Evolutionary conservation across 2,888 invertebrate species (phyloP).

Genomic region (Clanis bilineata): DNA sequence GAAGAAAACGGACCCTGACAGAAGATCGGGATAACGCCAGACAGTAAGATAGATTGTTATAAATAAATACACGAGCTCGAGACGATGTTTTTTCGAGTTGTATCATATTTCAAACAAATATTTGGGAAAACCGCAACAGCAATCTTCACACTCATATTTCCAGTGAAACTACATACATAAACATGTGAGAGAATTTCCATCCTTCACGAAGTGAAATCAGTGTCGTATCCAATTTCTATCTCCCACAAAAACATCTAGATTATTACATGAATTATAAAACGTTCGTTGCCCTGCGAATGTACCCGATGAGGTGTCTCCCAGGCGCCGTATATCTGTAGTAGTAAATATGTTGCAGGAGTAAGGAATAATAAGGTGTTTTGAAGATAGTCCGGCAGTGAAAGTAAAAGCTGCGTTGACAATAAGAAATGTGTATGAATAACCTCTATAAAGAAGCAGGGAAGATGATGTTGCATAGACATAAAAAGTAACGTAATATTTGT

Average conservation of each 20-base stretch:
- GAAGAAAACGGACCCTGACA: too few species aligned
- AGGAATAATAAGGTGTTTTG: neutral
- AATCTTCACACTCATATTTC: neutral
- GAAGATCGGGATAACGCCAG: too few species aligned
- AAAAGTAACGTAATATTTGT: too few species aligned
- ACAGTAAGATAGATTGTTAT: too few species aligned
- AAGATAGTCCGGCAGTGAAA: neutral
- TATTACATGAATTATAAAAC: conserved; percentile 20
- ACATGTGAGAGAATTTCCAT: conserved; percentile 5
- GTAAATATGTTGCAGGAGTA: neutral
- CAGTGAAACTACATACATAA: neutral
- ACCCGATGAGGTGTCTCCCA: conserved; percentile 26
- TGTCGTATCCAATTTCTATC: conserved; percentile 18
- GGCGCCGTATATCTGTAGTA: conserved; percentile 17
- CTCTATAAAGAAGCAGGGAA: too few species aligned
- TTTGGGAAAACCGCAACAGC: neutral
- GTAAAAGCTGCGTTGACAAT: too few species aligned
- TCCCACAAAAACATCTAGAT: conserved; percentile 13
- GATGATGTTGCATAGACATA: too few species aligned
- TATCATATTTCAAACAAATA: neutral
- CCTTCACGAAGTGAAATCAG: neutral
- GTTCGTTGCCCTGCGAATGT: conserved; percentile 18
- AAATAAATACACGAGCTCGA: too few species aligned
- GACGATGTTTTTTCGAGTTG: too few species aligned
- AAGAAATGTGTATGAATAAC: too few species aligned